These are phyloP conservation scores for Lepus europaeus DNA, from an alignment of 2,113 vertebrate genomes.

Conservation along the genomic window DNA sequence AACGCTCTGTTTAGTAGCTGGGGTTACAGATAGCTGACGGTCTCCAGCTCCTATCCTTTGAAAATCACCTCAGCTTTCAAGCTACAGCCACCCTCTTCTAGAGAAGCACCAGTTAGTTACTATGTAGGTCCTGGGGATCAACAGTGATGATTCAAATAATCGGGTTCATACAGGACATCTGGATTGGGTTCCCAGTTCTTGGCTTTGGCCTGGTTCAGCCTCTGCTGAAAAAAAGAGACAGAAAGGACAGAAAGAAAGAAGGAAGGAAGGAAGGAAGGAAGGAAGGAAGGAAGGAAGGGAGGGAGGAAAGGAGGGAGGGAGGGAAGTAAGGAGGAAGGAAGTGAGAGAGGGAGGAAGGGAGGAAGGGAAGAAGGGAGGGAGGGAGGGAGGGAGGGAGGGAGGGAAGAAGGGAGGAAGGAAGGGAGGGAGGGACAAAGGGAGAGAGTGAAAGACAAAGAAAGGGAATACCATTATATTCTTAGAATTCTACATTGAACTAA, in stretches of 20 bases:
- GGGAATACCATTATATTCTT: too few relatives aligned
- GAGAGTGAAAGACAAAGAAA: too few relatives aligned
- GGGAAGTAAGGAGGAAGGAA: background rate
- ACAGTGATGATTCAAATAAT: too few relatives aligned
- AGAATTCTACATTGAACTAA: too few relatives aligned
- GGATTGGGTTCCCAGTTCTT: too few relatives aligned
- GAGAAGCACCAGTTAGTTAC: background rate
- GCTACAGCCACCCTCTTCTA: fast-evolving
- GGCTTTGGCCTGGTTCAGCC: too few relatives aligned
- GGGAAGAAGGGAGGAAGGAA: background rate
- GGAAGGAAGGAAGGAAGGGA: too few relatives aligned
- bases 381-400: background rate
- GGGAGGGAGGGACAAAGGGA: too few relatives aligned
- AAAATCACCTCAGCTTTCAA: background rate
- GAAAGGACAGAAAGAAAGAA: too few relatives aligned
- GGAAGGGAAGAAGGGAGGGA: background rate
- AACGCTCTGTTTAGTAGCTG: background rate
- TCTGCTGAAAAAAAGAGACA: background rate
- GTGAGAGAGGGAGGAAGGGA: too few relatives aligned
- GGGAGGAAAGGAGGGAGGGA: background rate
- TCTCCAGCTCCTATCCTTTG: background rate
- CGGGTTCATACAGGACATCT: too few relatives aligned
- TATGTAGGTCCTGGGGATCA: background rate
- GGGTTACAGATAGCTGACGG: background rate
- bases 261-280: too few relatives aligned